Percentiles rank a stretch among this genome's conserved stretches.
These are phyloP conservation scores for Tetragnatha montana DNA, from an alignment of 2,888 invertebrate species.

Conservation along the genomic window DNA sequence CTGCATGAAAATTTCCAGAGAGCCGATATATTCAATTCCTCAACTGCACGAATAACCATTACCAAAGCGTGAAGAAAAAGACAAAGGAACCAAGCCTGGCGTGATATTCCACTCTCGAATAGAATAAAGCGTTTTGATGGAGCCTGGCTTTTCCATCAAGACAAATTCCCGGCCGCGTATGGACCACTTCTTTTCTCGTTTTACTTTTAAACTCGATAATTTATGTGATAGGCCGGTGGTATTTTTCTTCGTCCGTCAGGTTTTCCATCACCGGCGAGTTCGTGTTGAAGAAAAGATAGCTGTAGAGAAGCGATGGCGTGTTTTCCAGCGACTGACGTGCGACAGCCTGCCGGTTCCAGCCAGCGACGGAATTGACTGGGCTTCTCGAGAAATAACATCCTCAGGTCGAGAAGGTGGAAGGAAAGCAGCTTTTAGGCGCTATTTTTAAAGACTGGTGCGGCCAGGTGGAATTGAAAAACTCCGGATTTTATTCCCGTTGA, in stretches of 20 bases:
- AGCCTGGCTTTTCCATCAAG: constrained; percentile 18
- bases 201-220: constrained; percentile 22
- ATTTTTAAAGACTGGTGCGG: too few relatives aligned
- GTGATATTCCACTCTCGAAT: constrained; percentile 9
- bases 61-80: constrained; percentile 6
- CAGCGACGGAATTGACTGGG: not conserved
- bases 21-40: constrained; percentile 2
- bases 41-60: constrained; percentile 7
- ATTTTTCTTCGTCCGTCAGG: constrained; percentile 19
- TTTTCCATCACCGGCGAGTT: constrained; percentile 6
- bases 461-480: too few relatives aligned
- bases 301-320: constrained; percentile 3
- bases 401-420: not conserved
- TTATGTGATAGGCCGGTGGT: constrained; percentile 2
- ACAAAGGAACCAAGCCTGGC: not conserved
- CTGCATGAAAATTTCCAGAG: constrained; percentile 6
- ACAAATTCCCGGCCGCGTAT: constrained; percentile 23
- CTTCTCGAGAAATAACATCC: not conserved
- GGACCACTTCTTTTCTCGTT: not conserved
- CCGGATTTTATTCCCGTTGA: too few relatives aligned
- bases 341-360: not conserved
- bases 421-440: not conserved
- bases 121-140: constrained; percentile 25
- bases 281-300: constrained; percentile 24
- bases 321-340: constrained; percentile 4